Evolutionary conservation across 2,113 vertebrate genomes (phyloP).

Genomic region (Todiramphus saurophagus): DNA sequence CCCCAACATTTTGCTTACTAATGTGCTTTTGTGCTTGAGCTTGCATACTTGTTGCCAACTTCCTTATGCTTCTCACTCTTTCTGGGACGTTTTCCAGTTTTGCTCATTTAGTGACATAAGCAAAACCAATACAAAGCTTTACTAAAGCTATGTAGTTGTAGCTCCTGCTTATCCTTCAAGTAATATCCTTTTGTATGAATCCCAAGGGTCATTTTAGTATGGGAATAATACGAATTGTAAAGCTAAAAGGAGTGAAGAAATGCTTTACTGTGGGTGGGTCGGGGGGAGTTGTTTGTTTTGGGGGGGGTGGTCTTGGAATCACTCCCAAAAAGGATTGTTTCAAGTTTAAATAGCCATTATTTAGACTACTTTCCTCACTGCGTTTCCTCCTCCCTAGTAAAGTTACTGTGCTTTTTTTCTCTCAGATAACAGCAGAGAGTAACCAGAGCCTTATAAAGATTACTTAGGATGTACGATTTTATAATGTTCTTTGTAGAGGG

Average conservation of each 20-base stretch:
- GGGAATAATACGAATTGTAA: background rate
- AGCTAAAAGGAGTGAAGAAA: background rate
- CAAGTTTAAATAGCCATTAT: background rate
- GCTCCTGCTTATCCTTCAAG: conserved; percentile 16
- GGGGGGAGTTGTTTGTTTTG: background rate
- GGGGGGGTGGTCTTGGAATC: background rate
- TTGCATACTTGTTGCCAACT: background rate
- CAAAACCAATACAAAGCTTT: conserved; percentile 23
- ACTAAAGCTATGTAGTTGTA: background rate
- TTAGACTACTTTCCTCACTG: background rate
- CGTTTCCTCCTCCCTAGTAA: background rate
- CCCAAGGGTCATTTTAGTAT: background rate
- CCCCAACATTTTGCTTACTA: background rate
- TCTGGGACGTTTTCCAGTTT: conserved; percentile 52
- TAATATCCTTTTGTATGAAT: background rate
- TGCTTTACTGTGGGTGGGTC: background rate
- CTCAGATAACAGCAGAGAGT: background rate
- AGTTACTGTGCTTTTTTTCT: background rate
- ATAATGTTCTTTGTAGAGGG: background rate
- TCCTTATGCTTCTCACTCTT: conserved; percentile 42
- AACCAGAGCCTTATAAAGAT: background rate
- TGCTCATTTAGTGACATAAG: conserved; percentile 51
- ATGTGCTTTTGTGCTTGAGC: background rate
- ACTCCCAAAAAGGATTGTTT: background rate
- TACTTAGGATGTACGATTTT: background rate